A percentile compares a stretch with the other conserved stretches of the same genome.
These are phyloP conservation scores for Drosophila paramelanica DNA, from an alignment of 2,888 invertebrate genomes.

Conservation along the genomic window DNA sequence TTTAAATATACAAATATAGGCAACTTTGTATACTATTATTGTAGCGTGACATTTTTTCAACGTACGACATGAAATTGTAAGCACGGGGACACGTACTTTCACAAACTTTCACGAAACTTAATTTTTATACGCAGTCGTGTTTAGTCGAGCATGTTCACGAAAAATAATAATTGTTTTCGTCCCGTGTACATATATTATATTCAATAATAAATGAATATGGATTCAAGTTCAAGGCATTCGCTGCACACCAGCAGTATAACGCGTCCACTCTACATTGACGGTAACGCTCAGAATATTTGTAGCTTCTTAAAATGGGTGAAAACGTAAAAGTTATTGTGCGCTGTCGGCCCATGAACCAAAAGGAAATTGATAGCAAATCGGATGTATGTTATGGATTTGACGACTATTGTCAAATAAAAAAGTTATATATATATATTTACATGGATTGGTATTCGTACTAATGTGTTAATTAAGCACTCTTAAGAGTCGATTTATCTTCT, in stretches of 20 bases:
- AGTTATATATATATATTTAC: no score
- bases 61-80: no score
- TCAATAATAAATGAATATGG: constrained; percentile 11
- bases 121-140: no score
- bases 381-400: constrained; percentile 55
- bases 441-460: background rate
- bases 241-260: constrained; percentile 16
- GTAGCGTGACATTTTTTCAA: no score
- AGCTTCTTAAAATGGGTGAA: constrained; percentile 73
- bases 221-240: constrained; percentile 42
- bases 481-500: background rate
- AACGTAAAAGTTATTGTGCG: constrained; percentile 83
- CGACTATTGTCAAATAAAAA: background rate
- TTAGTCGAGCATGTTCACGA: no score
- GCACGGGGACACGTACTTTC: no score
- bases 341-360: constrained; percentile 93
- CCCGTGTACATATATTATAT: background rate
- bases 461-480: background rate
- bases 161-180: background rate
- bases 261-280: constrained; percentile 2
- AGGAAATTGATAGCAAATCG: constrained; percentile 89
- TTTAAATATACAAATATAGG: no score
- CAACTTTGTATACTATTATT: no score
- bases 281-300: background rate
- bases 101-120: no score